Conservation (phyloP, 2,797 vertebrate species). For the Echiichthys vipera region DNA sequence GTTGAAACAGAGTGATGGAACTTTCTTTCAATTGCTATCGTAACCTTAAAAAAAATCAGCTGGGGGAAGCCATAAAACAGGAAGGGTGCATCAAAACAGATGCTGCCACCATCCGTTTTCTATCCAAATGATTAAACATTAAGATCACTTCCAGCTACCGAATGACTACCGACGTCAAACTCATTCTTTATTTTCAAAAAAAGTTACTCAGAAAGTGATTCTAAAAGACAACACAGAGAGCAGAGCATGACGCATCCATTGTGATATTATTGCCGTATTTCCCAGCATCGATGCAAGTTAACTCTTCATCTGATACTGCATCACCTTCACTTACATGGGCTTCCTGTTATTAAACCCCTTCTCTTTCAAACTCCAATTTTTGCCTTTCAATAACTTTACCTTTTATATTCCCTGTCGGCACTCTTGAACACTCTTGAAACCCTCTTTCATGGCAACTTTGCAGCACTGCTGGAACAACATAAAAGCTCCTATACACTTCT, state of each 20-base stretch:
- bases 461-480: constrained; percentile 28
- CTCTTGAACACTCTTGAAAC: constrained; percentile 52
- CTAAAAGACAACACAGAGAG: not conserved
- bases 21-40: not conserved
- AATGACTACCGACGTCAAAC: not conserved
- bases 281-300: not conserved
- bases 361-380: constrained; percentile 11
- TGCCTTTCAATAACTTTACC: constrained; percentile 4
- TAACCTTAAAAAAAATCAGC: not conserved
- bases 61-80: not conserved
- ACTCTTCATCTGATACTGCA: not conserved
- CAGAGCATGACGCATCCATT: not conserved
- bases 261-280: not conserved
- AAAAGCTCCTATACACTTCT: constrained; percentile 36
- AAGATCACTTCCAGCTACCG: not conserved
- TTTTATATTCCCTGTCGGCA: constrained; percentile 40
- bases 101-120: not conserved
- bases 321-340: not conserved
- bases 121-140: not conserved
- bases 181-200: not conserved
- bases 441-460: constrained; percentile 27
- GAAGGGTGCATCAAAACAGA: not conserved
- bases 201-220: not conserved
- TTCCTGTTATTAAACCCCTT: constrained; percentile 13
- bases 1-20: not conserved